Conservation (phyloP, 1,140 invertebrate genomes). For the Ceratina calcarata region DNA sequence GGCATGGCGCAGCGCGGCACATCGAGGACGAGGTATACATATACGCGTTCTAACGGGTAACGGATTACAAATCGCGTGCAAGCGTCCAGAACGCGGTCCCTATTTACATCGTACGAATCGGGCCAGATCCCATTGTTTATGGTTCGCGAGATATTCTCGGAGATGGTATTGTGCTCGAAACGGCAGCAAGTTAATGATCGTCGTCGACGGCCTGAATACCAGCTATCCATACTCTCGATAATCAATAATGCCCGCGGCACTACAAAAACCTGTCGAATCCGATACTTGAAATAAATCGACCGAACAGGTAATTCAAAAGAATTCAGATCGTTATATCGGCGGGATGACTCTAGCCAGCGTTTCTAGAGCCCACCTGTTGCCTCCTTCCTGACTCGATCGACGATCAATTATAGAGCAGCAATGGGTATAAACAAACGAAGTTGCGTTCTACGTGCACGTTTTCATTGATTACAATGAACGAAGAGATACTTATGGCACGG, state of each 20-base stretch:
- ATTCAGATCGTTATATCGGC: constrained; percentile 48
- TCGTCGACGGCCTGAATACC: constrained; percentile 15
- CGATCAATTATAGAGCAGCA: constrained; percentile 51
- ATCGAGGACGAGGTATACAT: neutral
- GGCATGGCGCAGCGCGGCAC: neutral
- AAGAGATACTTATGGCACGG: neutral
- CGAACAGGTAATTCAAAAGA: constrained; percentile 25
- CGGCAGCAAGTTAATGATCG: constrained; percentile 29
- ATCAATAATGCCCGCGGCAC: neutral
- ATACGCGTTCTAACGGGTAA: neutral
- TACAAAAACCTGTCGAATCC: neutral
- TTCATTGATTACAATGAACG: neutral
- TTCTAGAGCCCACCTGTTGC: constrained; percentile 59
- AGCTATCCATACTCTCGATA: constrained; percentile 9
- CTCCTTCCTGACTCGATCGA: constrained; percentile 44
- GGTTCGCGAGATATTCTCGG: constrained; percentile 32
- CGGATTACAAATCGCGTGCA: constrained; percentile 10
- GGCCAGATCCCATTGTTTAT: constrained; percentile 47
- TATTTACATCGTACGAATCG: constrained; percentile 48
- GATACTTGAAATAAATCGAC: constrained; percentile 12
- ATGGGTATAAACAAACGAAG: constrained; percentile 39
- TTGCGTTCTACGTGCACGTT: neutral
- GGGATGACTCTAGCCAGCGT: constrained; percentile 10
- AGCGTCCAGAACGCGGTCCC: neutral
- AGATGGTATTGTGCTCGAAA: constrained; percentile 24